Base-by-base conservation (phyloP, 2,888 invertebrate species). In the Chalcis sispes region DNA sequence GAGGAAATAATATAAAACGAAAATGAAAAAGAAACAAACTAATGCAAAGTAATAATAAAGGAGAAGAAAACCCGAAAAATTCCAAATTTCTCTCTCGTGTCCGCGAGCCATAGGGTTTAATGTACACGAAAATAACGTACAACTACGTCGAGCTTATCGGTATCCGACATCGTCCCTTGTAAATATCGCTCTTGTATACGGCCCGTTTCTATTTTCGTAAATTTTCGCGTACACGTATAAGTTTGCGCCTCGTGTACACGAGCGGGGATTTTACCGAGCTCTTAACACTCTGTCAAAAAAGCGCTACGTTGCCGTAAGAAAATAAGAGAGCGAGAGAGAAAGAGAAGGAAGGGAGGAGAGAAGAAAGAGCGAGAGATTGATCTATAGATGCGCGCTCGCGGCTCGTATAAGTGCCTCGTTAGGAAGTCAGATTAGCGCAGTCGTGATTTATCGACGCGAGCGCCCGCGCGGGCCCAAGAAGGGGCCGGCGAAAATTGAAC, bases 361-460 rank as follows among this genome's bases (percentile, higher is more conserved):
- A 25, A 7, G 52, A 10, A 50, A 52, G 25, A 1, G 27, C n/a
- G 42, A 5, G 48, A 76, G 65, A 77, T 73, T 70, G 73, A 76
- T 73, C 69, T 70, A 73, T n/a, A n/a, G n/a, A n/a, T 59, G 64
- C 59, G 64, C 1, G 62, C 58, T 56, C 46, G 64, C 1, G 54
- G 61, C 54, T 48, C 56, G 54, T 69, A n/a, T n/a, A 77, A 73
- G 70, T 65, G 73, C 59, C 77, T 77, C 70, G 77, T 77, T 73
- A 73, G 70, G 69, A 62, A 77, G 74, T 66, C 79, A 80, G 80
- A 80, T 76, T 76, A 73, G 77, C 71, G 71, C 72, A 8, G 23
- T 36, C 50, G 72, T 75, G 85, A 86, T 86, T 85, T 85, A 85
- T 85, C 80, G 83, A 78, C 77, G 80, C 66, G 52, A 29, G 54